Conservation (phyloP, 2,797 vertebrate genomes). For the Eospalax fontanierii region DNA sequence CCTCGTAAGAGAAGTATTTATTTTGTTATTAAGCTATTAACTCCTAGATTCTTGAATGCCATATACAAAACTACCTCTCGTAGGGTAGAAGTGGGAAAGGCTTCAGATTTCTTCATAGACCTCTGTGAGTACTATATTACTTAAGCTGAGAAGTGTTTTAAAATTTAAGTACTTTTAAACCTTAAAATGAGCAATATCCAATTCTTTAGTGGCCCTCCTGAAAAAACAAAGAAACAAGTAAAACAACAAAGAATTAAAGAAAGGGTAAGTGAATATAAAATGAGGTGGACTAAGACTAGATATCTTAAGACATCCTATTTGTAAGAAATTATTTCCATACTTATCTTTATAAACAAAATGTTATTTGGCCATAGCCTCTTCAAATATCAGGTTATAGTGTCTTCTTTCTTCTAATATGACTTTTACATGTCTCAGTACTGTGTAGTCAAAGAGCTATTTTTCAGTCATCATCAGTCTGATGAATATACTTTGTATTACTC, state of each 20-base stretch:
- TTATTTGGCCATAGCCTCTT: conserved; percentile 45
- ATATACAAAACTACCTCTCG: conserved; percentile 11
- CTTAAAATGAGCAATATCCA: conserved; percentile 52
- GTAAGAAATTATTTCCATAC: conserved; percentile 63
- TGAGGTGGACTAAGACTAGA: not conserved
- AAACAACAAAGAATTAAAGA: conserved; percentile 38
- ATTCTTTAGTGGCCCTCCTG: not conserved
- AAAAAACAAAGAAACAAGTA: conserved; percentile 36
- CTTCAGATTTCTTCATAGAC: conserved; percentile 28
- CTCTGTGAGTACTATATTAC: conserved; percentile 20
- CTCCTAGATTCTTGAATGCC: conserved; percentile 64
- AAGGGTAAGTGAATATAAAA: conserved; percentile 58
- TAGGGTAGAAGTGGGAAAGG: conserved; percentile 20
- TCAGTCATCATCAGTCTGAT: conserved; percentile 66
- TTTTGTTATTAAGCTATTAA: conserved; percentile 78
- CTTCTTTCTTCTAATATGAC: conserved; percentile 63
- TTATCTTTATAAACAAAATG: conserved; percentile 49
- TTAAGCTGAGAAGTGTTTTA: conserved; percentile 68
- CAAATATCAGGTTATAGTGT: not conserved
- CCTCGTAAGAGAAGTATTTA: conserved; percentile 53
- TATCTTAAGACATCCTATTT: conserved; percentile 31
- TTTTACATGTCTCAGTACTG: conserved; percentile 17
- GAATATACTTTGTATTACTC: conserved; percentile 80
- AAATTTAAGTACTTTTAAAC: conserved; percentile 47
- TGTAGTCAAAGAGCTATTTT: conserved; percentile 80